Base-by-base conservation (phyloP, 2,888 invertebrate species). In the Metacarcinus magister region DNA sequence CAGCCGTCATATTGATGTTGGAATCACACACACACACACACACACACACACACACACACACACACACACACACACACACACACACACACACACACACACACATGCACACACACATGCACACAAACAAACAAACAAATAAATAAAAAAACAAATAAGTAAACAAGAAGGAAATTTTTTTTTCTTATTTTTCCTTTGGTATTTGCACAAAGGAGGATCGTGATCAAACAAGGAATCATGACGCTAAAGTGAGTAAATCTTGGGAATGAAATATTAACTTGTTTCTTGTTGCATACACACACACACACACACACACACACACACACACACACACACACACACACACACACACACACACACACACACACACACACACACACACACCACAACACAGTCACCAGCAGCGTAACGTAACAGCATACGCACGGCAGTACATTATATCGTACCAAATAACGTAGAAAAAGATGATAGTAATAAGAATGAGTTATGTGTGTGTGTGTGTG, bases 321-420 rank as follows among this genome's bases (percentile, higher is more conserved):
- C 93, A 93, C 93, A 93, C 67, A 93, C 93, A n/a, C 60, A 46
- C 54, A 48, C 92, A 54, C 60, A 48, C 92, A 54, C 19, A 19
- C n/a, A 28, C 8, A 92, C 28, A 54, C 48, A 39, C 16, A 67
- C 93, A 93, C 93, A 93, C 67, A 93, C 93, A n/a, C 60, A 46
- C 54, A 48, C 92, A 54, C 60, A 48, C 92, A 54, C 19, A 19
- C n/a, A 28, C 8, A 92, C 28, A 54, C 48, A 39, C 16, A 28
- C 8, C 48, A 13, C n/a, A 46, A 28, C 60, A 4, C 60, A 23
- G 4, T 67, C 0, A 67, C 60, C 60, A 4, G 60, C 23, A 67
- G 4, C 60, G 60, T 67, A 67, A 67, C 19, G 60, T 4, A 67
- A 67, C 60, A 23, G 8, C 60, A 67, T 23, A 19, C 60, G 60